Conservation (phyloP, 1,140 invertebrate genomes). For the Macrosteles quadrilineatus region DNA sequence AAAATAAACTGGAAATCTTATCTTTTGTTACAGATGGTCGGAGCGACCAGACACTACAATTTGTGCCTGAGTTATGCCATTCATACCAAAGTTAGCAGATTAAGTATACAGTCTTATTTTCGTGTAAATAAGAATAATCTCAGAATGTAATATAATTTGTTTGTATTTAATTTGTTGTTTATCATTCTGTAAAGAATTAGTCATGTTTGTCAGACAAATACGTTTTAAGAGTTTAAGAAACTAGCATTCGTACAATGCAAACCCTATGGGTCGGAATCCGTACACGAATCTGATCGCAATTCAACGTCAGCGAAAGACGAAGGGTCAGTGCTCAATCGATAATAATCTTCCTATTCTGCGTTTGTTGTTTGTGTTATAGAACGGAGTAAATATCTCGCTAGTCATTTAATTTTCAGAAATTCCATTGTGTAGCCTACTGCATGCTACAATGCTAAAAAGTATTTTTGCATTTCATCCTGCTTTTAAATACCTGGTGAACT, state of each 20-base stretch:
- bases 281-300: conserved; percentile 12
- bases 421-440: too few species aligned
- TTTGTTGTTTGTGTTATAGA: too few species aligned
- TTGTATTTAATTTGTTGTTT: conserved; percentile 25
- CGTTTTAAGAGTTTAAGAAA: conserved; percentile 10
- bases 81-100: conserved; percentile 26
- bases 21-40: conserved; percentile 19
- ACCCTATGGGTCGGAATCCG: neutral
- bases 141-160: conserved; percentile 11
- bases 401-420: too few species aligned
- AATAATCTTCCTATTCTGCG: too few species aligned
- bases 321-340: conserved; percentile 6
- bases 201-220: conserved; percentile 24
- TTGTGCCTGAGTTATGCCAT: conserved; percentile 31
- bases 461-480: too few species aligned
- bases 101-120: conserved; percentile 22
- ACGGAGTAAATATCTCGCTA: too few species aligned
- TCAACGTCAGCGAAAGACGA: neutral
- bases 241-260: conserved; percentile 13
- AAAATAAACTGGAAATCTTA: too few species aligned
- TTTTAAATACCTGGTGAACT: too few species aligned
- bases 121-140: conserved; percentile 17
- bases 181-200: conserved; percentile 24
- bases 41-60: conserved; percentile 12
- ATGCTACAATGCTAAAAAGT: too few species aligned